A percentile compares a stretch with the other conserved stretches of the same genome.
Conservation (phyloP, 2,888 invertebrate species). For the Zele albiditarsus region DNA sequence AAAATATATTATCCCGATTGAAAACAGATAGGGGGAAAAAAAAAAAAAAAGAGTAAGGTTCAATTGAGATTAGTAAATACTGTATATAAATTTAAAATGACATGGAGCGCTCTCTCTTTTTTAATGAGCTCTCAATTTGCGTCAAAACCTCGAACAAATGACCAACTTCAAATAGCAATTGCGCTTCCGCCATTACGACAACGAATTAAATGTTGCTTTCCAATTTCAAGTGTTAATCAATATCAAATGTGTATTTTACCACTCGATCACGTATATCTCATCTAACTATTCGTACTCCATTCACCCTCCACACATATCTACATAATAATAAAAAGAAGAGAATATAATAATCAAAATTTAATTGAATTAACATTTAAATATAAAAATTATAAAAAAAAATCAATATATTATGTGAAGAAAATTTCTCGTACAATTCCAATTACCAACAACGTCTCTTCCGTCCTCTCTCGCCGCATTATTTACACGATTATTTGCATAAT, state of each 20-base stretch:
- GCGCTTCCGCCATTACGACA: slow-evolving; percentile 52
- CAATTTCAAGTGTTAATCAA: slow-evolving; percentile 61
- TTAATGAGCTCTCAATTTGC: slow-evolving; percentile 57
- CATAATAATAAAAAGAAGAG: background rate
- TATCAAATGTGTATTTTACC: slow-evolving; percentile 6
- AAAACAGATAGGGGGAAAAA: too few relatives aligned
- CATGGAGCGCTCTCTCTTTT: background rate
- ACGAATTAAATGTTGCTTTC: slow-evolving; percentile 61
- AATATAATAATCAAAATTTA: background rate
- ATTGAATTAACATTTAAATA: slow-evolving; percentile 7
- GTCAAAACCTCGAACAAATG: slow-evolving; percentile 51
- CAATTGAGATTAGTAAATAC: too few relatives aligned
- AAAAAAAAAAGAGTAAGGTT: too few relatives aligned
- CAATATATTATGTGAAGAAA: background rate
- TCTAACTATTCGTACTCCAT: slow-evolving; percentile 3
- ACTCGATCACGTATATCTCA: slow-evolving; percentile 33
- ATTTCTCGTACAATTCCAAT: background rate
- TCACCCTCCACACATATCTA: background rate
- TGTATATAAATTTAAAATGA: background rate
- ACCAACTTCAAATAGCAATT: slow-evolving; percentile 46
- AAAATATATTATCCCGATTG: too few relatives aligned
- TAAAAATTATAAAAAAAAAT: background rate
- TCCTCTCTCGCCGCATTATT: slow-evolving; percentile 10
- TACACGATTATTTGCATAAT: slow-evolving; percentile 20
- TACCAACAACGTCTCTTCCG: slow-evolving; percentile 7